Percentiles rank a stretch among this genome's conserved stretches.
phyloP scores from a whole-genome alignment of 2,797 vertebrate species.

The Ficedula albicollis region DNA sequence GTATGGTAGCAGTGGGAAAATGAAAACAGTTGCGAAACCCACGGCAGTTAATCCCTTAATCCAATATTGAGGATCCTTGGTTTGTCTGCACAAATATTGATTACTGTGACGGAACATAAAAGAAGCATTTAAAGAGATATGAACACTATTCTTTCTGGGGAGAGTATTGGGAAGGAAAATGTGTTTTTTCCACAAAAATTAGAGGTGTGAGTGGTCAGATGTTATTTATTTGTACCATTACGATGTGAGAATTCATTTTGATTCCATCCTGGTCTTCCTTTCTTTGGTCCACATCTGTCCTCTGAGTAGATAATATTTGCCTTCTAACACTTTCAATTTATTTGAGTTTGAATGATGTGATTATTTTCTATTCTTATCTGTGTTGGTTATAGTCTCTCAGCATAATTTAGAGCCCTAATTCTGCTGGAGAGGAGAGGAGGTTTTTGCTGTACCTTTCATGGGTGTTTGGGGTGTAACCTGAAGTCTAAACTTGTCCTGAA shows the following conservation, averaged over 20 bases:
- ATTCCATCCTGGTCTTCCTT: background rate
- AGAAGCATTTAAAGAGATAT: background rate
- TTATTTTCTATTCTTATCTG: background rate
- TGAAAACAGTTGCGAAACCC: slow-evolving; percentile 10
- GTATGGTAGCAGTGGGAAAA: slow-evolving; percentile 30
- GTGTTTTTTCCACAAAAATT: background rate
- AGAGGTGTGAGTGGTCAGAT: background rate
- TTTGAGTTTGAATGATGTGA: background rate
- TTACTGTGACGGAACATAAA: background rate
- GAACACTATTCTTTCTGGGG: background rate
- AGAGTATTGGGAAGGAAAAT: background rate
- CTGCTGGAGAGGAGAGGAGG: background rate
- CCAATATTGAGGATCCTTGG: background rate
- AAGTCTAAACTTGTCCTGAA: background rate
- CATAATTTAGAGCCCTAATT: background rate
- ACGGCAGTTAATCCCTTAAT: background rate
- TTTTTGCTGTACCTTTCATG: background rate
- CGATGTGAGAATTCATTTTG: background rate
- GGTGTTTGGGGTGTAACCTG: background rate
- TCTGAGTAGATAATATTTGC: background rate
- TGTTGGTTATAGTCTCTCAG: background rate
- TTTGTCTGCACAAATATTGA: background rate
- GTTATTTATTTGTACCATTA: background rate
- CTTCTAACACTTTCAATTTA: background rate
- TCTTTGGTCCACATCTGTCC: background rate